phyloP scores from a whole-genome alignment of 2,113 vertebrate species.

The Leptocoma aspasia region DNA sequence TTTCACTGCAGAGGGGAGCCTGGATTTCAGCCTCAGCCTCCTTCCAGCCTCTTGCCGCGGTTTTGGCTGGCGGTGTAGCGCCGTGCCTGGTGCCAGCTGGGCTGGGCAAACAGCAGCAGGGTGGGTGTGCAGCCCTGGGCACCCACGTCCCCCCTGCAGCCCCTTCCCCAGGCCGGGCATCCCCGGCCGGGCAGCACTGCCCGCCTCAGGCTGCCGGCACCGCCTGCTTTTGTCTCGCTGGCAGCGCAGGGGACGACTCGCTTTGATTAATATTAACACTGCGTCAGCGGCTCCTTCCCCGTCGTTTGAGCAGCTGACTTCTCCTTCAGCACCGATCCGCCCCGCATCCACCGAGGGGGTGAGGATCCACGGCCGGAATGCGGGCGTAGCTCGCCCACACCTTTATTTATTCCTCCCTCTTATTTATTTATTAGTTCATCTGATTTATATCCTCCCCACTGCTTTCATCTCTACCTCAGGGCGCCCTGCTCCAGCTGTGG shows the following conservation, averaged over 20 bases:
- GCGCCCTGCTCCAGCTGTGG: conserved; percentile 1
- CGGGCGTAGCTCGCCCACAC: not conserved
- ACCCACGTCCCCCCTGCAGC: accelerated
- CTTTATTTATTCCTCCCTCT: conserved; percentile 44
- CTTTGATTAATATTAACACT: conserved; percentile 25
- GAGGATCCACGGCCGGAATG: conserved; percentile 59
- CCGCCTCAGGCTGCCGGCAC: not conserved
- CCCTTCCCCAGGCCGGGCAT: not conserved
- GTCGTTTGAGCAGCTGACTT: not conserved
- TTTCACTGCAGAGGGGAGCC: not conserved
- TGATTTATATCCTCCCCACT: not conserved
- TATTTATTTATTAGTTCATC: conserved; percentile 9
- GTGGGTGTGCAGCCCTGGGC: not conserved
- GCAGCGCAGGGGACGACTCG: not conserved
- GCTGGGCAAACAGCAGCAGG: accelerated
- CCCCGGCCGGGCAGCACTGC: not conserved
- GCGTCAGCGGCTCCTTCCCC: not conserved
- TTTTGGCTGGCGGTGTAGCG: not conserved
- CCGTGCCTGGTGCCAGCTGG: accelerated
- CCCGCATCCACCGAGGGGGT: not conserved
- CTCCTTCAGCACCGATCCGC: conserved; percentile 62
- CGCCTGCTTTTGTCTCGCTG: conserved; percentile 33
- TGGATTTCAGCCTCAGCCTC: not conserved
- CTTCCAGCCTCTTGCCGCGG: accelerated
- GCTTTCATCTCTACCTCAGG: not conserved